Base-by-base conservation (phyloP, 2,888 invertebrate species). In the Oeneis ivallda region DNA sequence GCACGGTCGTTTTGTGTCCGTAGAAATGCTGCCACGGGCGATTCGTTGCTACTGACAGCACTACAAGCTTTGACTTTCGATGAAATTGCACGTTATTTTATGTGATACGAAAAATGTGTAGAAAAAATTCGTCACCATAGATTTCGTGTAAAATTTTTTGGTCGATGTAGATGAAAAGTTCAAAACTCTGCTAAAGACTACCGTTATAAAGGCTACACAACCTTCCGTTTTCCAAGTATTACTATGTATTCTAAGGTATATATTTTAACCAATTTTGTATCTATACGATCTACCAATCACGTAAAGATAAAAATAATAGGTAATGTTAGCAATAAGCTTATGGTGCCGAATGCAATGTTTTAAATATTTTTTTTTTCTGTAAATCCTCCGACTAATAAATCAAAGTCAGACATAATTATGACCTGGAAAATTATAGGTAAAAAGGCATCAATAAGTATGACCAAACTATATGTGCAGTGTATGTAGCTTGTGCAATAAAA, bases 1-100 rank as follows among this genome's bases (percentile, higher is more conserved):
- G 43, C 11, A 59, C 47, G 59, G 34, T 49, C 59, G 59, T 47
- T 47, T 47, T 59, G 13, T 37, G 47, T 37, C 45, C 17, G 37
- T 58, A 15, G 17, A 8, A 54, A 9, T 15, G 15, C 39, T 39
- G 59, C 47, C 47, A 26, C 13, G 34, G 47, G 59, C 59, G 11
- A 34, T 34, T n/a, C 34, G 47, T 47, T 59, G 59, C 32, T 37
- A 11, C 32, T 26, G 59, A 47, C 59, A 57, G 57, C 32, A 52
- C 47, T 37, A 37, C 9, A 3, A 47, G 47, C 47, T 47, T 10
- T 47, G 9, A 8, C 15, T 8, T n/a, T n/a, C 43, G n/a, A 2
- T 43, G 1, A n/a, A 43, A 43, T 43, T 43, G 43, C 43, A n/a
- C 13, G 43, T 43, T n/a, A n/a, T 4, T 43, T n/a, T 13, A 43